phyloP scores from a whole-genome alignment of 2,888 invertebrate species.

The Ypsolopha scabrella region DNA sequence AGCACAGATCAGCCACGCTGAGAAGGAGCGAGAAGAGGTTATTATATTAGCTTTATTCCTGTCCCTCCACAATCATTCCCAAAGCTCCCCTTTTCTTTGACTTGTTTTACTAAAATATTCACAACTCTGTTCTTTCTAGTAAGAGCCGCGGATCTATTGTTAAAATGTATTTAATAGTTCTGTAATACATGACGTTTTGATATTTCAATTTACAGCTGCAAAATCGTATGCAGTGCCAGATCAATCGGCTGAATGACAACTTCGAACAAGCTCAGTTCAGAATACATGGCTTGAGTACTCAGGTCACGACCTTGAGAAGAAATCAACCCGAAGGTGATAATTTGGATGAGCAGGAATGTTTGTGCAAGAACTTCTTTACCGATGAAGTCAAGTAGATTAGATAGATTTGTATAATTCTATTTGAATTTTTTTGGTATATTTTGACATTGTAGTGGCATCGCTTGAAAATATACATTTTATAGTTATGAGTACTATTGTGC shows the following conservation, averaged over 20 bases:
- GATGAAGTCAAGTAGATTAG: constrained; percentile 21
- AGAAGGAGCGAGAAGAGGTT: constrained; percentile 76
- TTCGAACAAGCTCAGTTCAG: constrained; percentile 78
- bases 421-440: too few species aligned
- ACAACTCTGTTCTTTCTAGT: too few species aligned
- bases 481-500: too few species aligned
- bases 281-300: constrained; percentile 73
- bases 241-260: constrained; percentile 76
- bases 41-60: constrained; percentile 6
- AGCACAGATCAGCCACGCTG: constrained; percentile 73
- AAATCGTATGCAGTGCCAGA: constrained; percentile 78
- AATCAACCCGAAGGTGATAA: constrained; percentile 23
- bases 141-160: background rate
- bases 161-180: background rate
- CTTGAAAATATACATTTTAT: too few species aligned
- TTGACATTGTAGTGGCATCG: too few species aligned
- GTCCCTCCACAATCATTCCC: background rate
- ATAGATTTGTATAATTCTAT: too few species aligned
- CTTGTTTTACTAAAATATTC: too few species aligned
- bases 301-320: constrained; percentile 52
- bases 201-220: constrained; percentile 53
- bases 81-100: too few species aligned
- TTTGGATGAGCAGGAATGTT: constrained; percentile 30
- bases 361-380: constrained; percentile 42
- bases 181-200: background rate